Evolutionary conservation across 1,140 invertebrate species (phyloP).

Genomic region (Schlechtendalia chinensis): DNA sequence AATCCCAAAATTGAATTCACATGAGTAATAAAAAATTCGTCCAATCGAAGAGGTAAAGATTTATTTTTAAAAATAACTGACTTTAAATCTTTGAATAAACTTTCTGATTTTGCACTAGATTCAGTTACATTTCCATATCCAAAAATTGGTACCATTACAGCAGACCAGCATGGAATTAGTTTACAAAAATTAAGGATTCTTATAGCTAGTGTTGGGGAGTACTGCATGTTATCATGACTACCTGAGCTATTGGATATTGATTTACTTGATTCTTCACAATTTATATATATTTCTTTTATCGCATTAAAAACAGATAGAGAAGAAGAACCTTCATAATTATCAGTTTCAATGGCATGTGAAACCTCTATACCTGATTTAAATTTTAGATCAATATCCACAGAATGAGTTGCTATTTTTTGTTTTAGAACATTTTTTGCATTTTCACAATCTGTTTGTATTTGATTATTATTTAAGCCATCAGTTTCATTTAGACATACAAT

Average conservation of each 20-base stretch:
- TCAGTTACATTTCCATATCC: neutral
- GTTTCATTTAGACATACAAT: neutral
- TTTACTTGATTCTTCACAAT: neutral
- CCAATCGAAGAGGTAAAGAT: neutral
- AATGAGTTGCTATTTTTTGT: too few relatives aligned
- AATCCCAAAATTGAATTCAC: neutral
- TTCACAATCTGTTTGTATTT: neutral
- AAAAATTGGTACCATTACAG: slow-evolving; percentile 10
- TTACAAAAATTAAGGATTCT: slow-evolving; percentile 7
- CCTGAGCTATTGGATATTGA: neutral
- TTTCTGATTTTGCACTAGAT: neutral
- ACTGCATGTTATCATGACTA: slow-evolving; percentile 9
- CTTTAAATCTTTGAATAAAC: slow-evolving; percentile 6
- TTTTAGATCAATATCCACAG: too few relatives aligned
- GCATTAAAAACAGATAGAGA: neutral
- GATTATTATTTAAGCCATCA: neutral
- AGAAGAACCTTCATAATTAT: neutral
- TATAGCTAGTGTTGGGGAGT: neutral
- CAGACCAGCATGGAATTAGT: slow-evolving; percentile 8
- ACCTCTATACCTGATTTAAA: too few relatives aligned
- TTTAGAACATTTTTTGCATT: neutral
- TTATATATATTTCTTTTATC: neutral
- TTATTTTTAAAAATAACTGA: neutral
- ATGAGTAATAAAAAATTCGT: neutral
- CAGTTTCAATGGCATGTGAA: neutral